Percentiles rank a stretch among this genome's conserved stretches.
Evolutionary conservation across 2,888 invertebrate species (phyloP).

Genomic region (Caenorhabditis sp.): DNA sequence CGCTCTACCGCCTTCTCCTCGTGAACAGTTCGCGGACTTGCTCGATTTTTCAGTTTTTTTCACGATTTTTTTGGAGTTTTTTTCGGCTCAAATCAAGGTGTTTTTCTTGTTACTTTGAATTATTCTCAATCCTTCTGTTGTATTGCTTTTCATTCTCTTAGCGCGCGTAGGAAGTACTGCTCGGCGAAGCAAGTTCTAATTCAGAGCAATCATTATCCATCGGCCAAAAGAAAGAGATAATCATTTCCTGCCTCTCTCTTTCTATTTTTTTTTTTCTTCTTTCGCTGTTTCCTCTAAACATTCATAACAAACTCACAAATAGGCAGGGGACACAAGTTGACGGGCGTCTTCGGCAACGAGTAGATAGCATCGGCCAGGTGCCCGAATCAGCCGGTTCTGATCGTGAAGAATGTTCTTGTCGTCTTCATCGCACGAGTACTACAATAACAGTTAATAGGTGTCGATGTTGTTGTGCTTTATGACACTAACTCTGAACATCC

Average conservation of each 20-base stretch:
- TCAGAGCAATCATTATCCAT: slow-evolving; percentile 54
- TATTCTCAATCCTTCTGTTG: background rate
- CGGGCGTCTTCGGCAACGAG: slow-evolving; percentile 71
- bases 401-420: slow-evolving; percentile 79
- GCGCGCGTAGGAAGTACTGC: slow-evolving; percentile 45
- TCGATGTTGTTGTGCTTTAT: background rate
- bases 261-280: slow-evolving; percentile 20
- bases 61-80: background rate
- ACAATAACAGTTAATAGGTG: background rate
- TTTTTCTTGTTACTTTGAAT: background rate
- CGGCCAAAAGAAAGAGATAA: slow-evolving; percentile 40
- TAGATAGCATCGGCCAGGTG: slow-evolving; percentile 70
- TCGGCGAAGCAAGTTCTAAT: slow-evolving; percentile 48
- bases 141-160: background rate
- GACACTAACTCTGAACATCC: slow-evolving; percentile 74
- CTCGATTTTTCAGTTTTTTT: background rate
- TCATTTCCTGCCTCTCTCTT: slow-evolving; percentile 36
- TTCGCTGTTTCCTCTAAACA: slow-evolving; percentile 7
- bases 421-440: slow-evolving; percentile 81
- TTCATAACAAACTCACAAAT: slow-evolving; percentile 54
- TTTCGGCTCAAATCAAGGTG: background rate
- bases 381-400: slow-evolving; percentile 65
- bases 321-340: slow-evolving; percentile 59
- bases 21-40: slow-evolving; percentile 31
- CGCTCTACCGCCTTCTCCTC: slow-evolving; percentile 29